Evolutionary conservation across 1,140 invertebrate genomes (phyloP).

Genomic region (Caenorhabditis tropicalis): DNA sequence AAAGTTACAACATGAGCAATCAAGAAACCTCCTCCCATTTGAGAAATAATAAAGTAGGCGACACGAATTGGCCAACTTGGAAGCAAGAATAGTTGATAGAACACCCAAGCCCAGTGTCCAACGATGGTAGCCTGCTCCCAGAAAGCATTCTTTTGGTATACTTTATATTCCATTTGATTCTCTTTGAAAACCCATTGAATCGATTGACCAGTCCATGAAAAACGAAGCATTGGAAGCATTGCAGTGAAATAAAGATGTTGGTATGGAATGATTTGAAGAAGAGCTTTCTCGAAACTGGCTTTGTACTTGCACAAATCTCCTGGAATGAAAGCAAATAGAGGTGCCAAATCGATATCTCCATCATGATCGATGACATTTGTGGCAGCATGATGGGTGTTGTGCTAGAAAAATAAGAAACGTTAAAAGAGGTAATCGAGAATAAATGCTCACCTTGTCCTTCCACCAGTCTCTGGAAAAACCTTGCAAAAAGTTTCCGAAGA

Average conservation of each 20-base stretch:
- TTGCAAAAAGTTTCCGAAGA: constrained; percentile 68
- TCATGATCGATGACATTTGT: constrained; percentile 71
- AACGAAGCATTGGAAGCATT: constrained; percentile 66
- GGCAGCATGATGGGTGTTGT: constrained; percentile 70
- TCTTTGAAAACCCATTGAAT: constrained; percentile 65
- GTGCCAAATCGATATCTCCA: constrained; percentile 69
- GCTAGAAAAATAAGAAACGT: constrained; percentile 42
- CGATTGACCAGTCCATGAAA: constrained; percentile 67
- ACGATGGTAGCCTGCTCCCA: constrained; percentile 60
- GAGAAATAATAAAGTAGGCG: constrained; percentile 66
- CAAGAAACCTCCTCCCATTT: constrained; percentile 64
- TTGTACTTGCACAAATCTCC: constrained; percentile 67
- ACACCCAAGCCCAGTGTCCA: constrained; percentile 69
- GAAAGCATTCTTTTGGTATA: constrained; percentile 63
- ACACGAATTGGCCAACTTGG: constrained; percentile 61
- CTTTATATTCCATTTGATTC: constrained; percentile 55
- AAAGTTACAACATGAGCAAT: constrained; percentile 69
- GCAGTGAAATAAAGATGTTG: constrained; percentile 70
- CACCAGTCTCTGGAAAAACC: constrained; percentile 72
- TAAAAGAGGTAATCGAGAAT: neutral
- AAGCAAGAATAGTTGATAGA: constrained; percentile 66
- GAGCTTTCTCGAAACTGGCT: constrained; percentile 61
- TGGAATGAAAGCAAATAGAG: constrained; percentile 66
- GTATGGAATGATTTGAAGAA: constrained; percentile 68
- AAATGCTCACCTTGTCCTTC: constrained; percentile 65